A percentile compares a stretch with the other conserved stretches of the same genome.
phyloP scores from a whole-genome alignment of 2,797 vertebrate species.

The Lateolabrax maculatus region DNA sequence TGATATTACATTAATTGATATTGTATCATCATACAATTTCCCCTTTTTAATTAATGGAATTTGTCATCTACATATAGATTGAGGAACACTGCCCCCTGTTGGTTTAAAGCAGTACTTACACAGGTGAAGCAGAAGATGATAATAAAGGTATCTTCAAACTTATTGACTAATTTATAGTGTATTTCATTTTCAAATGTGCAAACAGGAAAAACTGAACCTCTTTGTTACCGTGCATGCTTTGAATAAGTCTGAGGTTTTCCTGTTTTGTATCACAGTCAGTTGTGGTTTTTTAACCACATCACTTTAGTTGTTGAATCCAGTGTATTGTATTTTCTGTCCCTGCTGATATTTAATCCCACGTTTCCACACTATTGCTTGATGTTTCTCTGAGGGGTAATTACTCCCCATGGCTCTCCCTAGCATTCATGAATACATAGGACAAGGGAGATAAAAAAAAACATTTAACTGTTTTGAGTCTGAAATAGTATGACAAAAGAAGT shows the following conservation, averaged over 20 bases:
- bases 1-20: background rate
- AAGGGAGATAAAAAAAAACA: background rate
- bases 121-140: background rate
- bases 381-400: background rate
- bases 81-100: constrained; percentile 62
- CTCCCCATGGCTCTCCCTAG: background rate
- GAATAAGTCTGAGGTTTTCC: constrained; percentile 6
- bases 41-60: background rate
- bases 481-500: background rate
- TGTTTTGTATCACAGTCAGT: background rate
- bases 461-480: background rate
- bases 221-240: constrained; percentile 6
- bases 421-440: background rate
- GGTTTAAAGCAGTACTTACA: constrained; percentile 7
- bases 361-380: background rate
- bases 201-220: background rate
- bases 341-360: background rate
- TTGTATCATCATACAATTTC: background rate
- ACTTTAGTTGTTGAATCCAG: background rate
- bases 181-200: background rate
- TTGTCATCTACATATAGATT: constrained; percentile 19
- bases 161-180: background rate
- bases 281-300: background rate
- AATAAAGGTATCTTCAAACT: background rate
- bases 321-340: background rate